Evolutionary conservation across 1,140 invertebrate species (phyloP), one percentile per base, ranked within the genome.

Genomic region (Hydropsyche tenuis): DNA sequence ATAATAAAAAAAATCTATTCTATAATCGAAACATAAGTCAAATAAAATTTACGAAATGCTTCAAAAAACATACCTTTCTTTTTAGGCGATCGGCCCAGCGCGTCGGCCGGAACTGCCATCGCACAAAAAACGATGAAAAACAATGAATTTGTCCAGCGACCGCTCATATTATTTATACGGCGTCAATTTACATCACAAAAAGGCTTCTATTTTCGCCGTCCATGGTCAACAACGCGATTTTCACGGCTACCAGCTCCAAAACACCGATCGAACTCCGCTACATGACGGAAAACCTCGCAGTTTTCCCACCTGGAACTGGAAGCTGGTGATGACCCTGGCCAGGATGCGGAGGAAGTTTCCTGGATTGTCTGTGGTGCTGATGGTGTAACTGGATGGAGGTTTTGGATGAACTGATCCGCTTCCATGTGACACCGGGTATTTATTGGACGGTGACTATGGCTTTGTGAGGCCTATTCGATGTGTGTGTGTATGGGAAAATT

Each of bases 101-200:
- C 68, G 11, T 2, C 4, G 12, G 37, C 68, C 30, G 68, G 25
- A 53, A 23, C 68, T 48, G 22, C 11, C 18, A 22, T 7, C 22
- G n/a, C 11, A n/a, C 22, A 60, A 23, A 27, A 12, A 20, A 25
- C 23, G 18, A 70, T 37, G 48, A 18, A 70, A 70, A 70, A 70
- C 68, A 70, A 70, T 56, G 68, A 70, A 56, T 46, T 37, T 14
- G 51, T 18, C 48, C 68, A n/a, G 27, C 45, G 66, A 51, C 66
- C 23, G 4, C 7, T 70, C 68, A 70, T 70, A 56, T 56, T 70
- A 68, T 46, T 37, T 20, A 51, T 51, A 2, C 12, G 16, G 51
- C 51, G 20, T 66, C 20, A 43, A n/a, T 66, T 66, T 66, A 66
- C 64, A 66, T 66, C 30, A 66, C 64, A 66, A 66, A 18, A 46